A percentile compares a stretch with the other conserved stretches of the same genome.
Conservation (phyloP, 2,113 vertebrate species). For the Mungos mungo region DNA sequence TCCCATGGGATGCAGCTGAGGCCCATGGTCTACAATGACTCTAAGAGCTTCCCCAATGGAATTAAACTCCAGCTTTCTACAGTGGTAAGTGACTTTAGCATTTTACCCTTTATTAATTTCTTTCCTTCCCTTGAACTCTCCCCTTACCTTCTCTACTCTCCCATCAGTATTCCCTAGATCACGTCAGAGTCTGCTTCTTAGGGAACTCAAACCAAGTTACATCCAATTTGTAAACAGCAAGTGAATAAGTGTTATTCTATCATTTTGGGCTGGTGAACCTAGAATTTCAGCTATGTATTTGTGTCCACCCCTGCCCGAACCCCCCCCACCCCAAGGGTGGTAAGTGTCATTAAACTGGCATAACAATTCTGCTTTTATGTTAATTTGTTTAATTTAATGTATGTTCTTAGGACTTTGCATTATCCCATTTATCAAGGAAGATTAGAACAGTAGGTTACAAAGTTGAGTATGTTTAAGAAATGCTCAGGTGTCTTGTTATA, state of each 20-base stretch:
- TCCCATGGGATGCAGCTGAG: not conserved
- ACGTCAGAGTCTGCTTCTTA: not conserved
- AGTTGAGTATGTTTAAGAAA: not conserved
- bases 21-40: not conserved
- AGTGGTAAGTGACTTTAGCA: not conserved
- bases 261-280: not conserved
- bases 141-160: not conserved
- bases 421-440: not conserved
- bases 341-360: not conserved
- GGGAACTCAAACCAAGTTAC: not conserved
- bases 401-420: not conserved
- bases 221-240: not conserved
- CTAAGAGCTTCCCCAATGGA: not conserved
- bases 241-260: not conserved
- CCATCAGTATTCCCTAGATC: not conserved
- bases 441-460: not conserved
- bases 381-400: not conserved
- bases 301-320: no score
- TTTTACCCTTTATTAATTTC: not conserved
- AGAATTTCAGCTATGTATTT: not conserved
- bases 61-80: not conserved
- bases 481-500: not conserved
- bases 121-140: not conserved
- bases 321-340: not conserved
- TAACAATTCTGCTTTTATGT: not conserved